Percentiles rank a stretch among this genome's conserved stretches.
These are phyloP conservation scores for Neomonachus schauinslandi DNA, from an alignment of 2,113 vertebrate genomes.

Conservation along the genomic window DNA sequence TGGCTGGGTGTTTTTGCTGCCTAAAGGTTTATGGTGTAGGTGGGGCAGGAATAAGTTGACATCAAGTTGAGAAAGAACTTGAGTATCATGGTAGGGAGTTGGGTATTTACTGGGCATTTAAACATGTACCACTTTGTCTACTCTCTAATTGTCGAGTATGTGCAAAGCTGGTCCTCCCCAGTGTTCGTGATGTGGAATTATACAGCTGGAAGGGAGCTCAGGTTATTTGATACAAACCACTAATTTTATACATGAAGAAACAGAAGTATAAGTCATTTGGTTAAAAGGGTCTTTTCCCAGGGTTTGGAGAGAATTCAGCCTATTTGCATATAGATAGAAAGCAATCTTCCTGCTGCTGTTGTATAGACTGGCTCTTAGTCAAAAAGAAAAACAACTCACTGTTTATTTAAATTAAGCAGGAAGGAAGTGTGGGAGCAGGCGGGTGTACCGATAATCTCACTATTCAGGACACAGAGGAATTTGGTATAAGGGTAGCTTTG, in stretches of 20 bases:
- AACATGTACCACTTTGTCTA: neutral
- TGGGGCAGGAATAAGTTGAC: neutral
- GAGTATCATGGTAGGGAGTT: neutral
- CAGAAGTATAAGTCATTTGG: slow-evolving; percentile 60
- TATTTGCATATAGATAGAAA: slow-evolving; percentile 73
- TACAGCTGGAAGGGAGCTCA: neutral
- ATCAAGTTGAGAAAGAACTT: neutral
- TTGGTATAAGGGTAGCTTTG: slow-evolving; percentile 12
- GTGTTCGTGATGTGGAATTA: neutral
- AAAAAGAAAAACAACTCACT: slow-evolving; percentile 71
- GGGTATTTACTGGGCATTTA: neutral
- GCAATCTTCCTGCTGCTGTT: slow-evolving; percentile 29
- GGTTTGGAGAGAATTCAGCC: neutral
- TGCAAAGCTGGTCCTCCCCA: neutral
- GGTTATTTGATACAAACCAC: slow-evolving; percentile 33
- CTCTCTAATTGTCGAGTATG: neutral
- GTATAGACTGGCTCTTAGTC: slow-evolving; percentile 45
- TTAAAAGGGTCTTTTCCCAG: slow-evolving; percentile 64
- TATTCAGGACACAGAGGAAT: slow-evolving; percentile 43
- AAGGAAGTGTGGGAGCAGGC: slow-evolving; percentile 63
- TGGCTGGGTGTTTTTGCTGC: neutral
- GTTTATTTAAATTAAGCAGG: slow-evolving; percentile 64
- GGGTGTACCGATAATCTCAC: slow-evolving; percentile 45
- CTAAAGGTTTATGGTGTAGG: neutral
- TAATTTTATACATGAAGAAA: slow-evolving; percentile 61